phyloP scores from a whole-genome alignment of 2,797 vertebrate genomes.

The Dromococcyx pavoninus region DNA sequence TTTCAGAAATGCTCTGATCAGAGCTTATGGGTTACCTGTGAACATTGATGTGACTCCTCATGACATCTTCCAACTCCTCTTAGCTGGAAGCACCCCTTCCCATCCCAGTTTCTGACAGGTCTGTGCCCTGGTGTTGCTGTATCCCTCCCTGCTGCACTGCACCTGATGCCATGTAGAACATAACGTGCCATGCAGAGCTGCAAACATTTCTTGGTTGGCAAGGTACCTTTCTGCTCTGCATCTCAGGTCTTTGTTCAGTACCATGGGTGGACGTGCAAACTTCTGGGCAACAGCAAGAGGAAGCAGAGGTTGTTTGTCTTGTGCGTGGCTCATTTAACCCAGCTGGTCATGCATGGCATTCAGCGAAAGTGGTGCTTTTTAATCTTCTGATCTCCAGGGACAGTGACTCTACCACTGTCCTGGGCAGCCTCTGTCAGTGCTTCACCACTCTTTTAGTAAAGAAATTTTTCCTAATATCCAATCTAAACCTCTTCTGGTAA shows the following conservation, averaged over 20 bases:
- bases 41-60: neutral
- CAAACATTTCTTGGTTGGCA: neutral
- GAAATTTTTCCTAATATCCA: too few relatives aligned
- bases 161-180: neutral
- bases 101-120: neutral
- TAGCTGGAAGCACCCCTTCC: neutral
- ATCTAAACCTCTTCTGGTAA: too few relatives aligned
- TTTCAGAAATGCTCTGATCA: neutral
- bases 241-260: neutral
- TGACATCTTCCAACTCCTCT: neutral
- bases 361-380: neutral
- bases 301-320: neutral
- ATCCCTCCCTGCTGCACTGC: neutral
- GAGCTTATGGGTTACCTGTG: neutral
- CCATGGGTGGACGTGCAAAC: neutral
- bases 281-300: neutral
- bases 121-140: neutral
- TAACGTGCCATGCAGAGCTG: fast-evolving
- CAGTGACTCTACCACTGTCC: too few relatives aligned
- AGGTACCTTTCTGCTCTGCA: neutral
- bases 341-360: neutral
- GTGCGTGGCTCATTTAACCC: neutral
- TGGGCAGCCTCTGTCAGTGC: too few relatives aligned
- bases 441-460: too few relatives aligned
- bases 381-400: conserved; percentile 10